These are phyloP conservation scores for Harmothoe impar DNA, from an alignment of 2,888 invertebrate species.

Conservation along the genomic window DNA sequence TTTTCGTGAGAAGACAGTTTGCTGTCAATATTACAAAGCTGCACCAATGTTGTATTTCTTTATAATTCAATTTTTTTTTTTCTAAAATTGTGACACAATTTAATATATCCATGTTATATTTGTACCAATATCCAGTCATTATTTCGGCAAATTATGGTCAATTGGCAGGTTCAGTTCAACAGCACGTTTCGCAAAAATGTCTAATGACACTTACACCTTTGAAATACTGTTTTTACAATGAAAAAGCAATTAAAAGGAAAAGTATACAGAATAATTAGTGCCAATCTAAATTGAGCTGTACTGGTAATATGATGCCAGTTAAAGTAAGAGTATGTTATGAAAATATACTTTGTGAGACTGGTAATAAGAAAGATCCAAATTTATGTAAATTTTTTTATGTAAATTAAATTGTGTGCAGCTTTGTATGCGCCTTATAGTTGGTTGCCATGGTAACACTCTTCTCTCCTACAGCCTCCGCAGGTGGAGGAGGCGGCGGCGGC, in stretches of 20 bases:
- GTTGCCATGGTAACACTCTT: slow-evolving; percentile 53
- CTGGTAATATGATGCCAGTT: background rate
- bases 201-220: no score
- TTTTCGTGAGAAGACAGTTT: background rate
- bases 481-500: slow-evolving; percentile 60
- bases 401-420: slow-evolving; percentile 46
- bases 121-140: background rate
- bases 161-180: background rate
- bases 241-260: no score
- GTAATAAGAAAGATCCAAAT: no score
- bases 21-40: slow-evolving; percentile 46
- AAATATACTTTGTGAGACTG: background rate
- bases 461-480: slow-evolving; percentile 54
- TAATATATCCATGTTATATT: background rate
- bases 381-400: background rate
- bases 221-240: no score
- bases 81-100: background rate
- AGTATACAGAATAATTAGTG: no score
- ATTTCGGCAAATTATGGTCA: background rate
- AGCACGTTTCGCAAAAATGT: no score
- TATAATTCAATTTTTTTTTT: no score
- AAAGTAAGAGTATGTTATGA: background rate
- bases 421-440: slow-evolving; percentile 46
- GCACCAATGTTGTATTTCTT: slow-evolving; percentile 30
- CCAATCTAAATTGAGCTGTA: no score